phyloP scores from a whole-genome alignment of 2,888 invertebrate species.

The Apodemia hepburni region DNA sequence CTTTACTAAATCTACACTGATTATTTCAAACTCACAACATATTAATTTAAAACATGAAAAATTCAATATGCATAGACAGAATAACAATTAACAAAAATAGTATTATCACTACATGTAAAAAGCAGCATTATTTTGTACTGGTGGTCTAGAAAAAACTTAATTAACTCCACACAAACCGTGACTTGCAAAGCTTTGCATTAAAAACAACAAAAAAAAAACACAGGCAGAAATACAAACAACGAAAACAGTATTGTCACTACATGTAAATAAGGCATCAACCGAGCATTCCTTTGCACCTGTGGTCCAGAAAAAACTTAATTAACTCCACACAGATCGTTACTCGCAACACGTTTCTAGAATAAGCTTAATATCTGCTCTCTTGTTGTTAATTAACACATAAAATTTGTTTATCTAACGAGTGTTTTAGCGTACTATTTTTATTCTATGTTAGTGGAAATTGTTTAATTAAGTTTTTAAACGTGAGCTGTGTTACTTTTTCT shows the following conservation, averaged over 20 bases:
- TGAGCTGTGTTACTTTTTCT: conserved; percentile 1
- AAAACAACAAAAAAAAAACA: no score
- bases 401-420: conserved; percentile 19
- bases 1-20: no score
- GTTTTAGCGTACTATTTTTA: conserved; percentile 15
- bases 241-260: conserved; percentile 1
- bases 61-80: no score
- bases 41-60: no score
- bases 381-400: conserved; percentile 20
- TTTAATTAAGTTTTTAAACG: conserved; percentile 13
- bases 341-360: conserved; percentile 14
- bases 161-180: conserved; percentile 17
- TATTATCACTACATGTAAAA: conserved; percentile 17
- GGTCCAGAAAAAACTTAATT: conserved; percentile 24
- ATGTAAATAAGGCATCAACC: conserved; percentile 22
- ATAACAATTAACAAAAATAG: no score
- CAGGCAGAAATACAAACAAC: no score
- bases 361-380: conserved; percentile 20
- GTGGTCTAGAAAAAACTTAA: conserved; percentile 22
- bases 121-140: conserved; percentile 16
- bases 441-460: conserved; percentile 7
- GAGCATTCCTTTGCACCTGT: conserved; percentile 18
- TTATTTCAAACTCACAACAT: no score
- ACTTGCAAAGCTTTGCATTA: conserved; percentile 2
- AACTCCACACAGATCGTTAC: conserved; percentile 11